These are phyloP conservation scores for Phalacrocorax brasilianus DNA, from an alignment of 2,113 vertebrate genomes.

Conservation along the genomic window DNA sequence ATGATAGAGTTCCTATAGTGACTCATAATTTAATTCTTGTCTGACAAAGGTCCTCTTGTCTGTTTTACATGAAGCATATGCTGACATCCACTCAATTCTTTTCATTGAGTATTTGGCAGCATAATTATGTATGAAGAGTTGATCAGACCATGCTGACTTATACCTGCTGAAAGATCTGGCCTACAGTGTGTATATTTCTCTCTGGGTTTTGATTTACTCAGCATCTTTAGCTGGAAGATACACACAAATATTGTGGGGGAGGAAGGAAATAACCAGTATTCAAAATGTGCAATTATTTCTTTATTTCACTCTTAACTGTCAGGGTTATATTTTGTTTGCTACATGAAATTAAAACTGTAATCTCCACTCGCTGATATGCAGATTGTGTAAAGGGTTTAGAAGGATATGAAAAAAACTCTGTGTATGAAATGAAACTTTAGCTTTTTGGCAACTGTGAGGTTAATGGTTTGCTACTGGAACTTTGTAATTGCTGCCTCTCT, in stretches of 20 bases:
- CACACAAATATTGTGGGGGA: background rate
- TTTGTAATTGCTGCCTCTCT: background rate
- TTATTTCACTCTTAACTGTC: background rate
- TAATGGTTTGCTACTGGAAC: background rate
- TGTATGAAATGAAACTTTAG: background rate
- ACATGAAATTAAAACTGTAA: background rate
- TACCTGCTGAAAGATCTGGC: slow-evolving; percentile 29
- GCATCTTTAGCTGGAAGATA: background rate
- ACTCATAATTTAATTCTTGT: background rate
- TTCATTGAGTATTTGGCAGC: background rate
- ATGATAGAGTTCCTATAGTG: background rate
- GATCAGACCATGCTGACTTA: background rate
- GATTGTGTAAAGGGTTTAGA: background rate
- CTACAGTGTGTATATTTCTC: background rate
- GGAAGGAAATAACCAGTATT: background rate
- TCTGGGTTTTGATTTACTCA: background rate
- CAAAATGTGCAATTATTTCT: background rate
- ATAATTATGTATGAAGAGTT: background rate
- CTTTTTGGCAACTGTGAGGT: background rate
- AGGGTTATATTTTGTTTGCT: background rate
- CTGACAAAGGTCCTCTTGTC: slow-evolving; percentile 14
- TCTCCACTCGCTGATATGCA: background rate
- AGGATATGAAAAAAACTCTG: background rate
- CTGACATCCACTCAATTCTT: background rate
- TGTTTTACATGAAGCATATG: background rate